phyloP scores from a whole-genome alignment of 2,888 invertebrate genomes.

The Eumacrocentrus americanus region DNA sequence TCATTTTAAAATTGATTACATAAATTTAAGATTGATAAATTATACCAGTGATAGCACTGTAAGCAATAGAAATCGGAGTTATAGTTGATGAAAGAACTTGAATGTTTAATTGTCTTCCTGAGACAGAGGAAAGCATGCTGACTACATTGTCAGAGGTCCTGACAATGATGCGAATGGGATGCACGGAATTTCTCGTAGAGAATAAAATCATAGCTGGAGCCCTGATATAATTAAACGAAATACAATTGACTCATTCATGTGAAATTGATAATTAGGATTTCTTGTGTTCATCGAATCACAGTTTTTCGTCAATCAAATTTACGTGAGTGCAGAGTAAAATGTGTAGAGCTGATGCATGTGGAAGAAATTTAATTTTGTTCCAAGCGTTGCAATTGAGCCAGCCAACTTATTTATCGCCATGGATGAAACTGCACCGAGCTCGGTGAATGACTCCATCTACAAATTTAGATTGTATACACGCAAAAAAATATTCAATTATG shows the following conservation, averaged over 20 bases:
- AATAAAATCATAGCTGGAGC: constrained; percentile 31
- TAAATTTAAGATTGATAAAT: neutral
- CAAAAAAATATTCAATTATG: neutral
- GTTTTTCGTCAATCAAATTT: too few relatives aligned
- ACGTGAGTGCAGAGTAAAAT: constrained; percentile 45
- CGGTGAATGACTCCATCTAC: constrained; percentile 36
- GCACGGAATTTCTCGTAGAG: constrained; percentile 40
- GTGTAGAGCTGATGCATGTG: constrained; percentile 44
- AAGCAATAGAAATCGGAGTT: constrained; percentile 34
- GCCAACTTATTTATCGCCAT: constrained; percentile 36
- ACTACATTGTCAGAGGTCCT: constrained; percentile 40
- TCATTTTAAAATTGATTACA: constrained; percentile 1
- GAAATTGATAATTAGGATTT: neutral
- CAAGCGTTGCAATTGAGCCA: constrained; percentile 34
- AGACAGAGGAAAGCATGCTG: constrained; percentile 36
- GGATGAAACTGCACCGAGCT: constrained; percentile 34
- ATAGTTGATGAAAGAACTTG: constrained; percentile 38
- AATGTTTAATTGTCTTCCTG: constrained; percentile 40
- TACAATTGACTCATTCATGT: neutral
- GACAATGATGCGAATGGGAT: constrained; percentile 38
- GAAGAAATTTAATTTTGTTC: constrained; percentile 39
- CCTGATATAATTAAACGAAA: constrained; percentile 27
- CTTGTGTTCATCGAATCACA: too few relatives aligned
- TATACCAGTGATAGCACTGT: constrained; percentile 40
- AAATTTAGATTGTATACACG: neutral